Evolutionary conservation across 2,888 invertebrate species (phyloP), one percentile per base, ranked within the genome.

Genomic region (Hecatera dysodea): DNA sequence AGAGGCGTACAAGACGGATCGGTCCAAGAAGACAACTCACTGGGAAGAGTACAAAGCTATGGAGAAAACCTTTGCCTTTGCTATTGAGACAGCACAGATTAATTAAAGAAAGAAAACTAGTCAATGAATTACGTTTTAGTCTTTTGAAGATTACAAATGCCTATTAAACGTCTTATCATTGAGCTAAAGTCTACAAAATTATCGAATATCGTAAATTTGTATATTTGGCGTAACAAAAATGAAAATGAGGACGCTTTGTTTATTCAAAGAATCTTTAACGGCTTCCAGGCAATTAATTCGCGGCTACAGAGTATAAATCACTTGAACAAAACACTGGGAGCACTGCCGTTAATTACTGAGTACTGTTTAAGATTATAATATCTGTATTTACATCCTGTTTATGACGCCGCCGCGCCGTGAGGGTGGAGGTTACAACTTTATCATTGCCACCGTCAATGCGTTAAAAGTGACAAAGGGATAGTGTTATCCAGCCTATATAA

Each of bases 251-350:
- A 50, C 57, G 68, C 64, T 74, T 50, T 75, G 64, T 71, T 78
- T 76, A 75, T 72, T 68, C 75, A 78, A 72, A 77, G 67, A 76
- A 80, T 70, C 67, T 72, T 82, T 78, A 82, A 81, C 80, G 73
- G 78, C 75, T 81, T 81, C 78, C 77, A 77, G 55, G 71, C 82
- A 84, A 86, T 86, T 83, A 84, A 86, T 82, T 83, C 75, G 46
- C 63, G 65, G 64, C 72, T 76, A 76, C 70, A 67, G 68, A 68
- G 57, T 72, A 81, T 85, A 86, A 86, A 86, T 86, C 83, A 83
- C 66, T 68, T 24, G 46, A 79, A 83, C 81, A 83, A 78, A 82
- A 75, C 71, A 64, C 52, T 67, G 63, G 52, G 46, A 75, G 78
- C 75, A 67, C 68, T 73, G 69, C 71, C 60, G 77, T 80, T 85